Base-by-base conservation (phyloP, 2,113 vertebrate species). In the Melanerpes aurifrons region DNA sequence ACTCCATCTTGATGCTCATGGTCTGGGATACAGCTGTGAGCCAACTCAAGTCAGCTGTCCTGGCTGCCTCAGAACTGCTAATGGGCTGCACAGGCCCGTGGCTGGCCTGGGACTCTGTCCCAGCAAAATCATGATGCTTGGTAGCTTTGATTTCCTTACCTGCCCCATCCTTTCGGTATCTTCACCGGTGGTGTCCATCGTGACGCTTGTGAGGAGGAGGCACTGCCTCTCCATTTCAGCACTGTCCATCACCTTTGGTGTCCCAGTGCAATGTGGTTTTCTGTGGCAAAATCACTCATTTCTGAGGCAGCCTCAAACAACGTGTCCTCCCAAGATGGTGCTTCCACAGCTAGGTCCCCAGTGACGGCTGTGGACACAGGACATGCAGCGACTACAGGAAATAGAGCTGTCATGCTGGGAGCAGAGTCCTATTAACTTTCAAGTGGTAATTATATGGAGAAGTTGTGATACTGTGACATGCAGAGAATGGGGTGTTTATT, bases 401-500 rank as follows among this genome's bases (percentile, higher is more conserved):
- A 87, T 11, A 57, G 15, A 50, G 48, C 50, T 0, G 0, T 64
- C 86, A 47, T 0, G 2, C 69, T 37, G 76, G 63, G 48, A 82
- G 58, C n/a, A 47, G 48, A 68, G 76, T 56, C 71, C 48, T 85
- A 64, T 92, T 90, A 90, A 75, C 68, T 87, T 87, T 76, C 86
- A 82, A 82, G 82, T 69, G 67, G 75, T 69, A 85, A 85, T 93
- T 90, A 85, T 10, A 47, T 0, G 3, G 76, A 69, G 63, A 85
- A 92, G 75, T 75, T 94, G 86, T 64, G 58, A 78, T 93, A 56
- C 56, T 82, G 89, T 68, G 76, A 82, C 72, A 86, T 29, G 56
- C 68, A 76, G 37, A 79, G 72, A 93, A 75, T 35, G 40, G 32
- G 59, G 31, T 88, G 76, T 93, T 96, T 92, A 82, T 81, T 90